Evolutionary conservation across 2,888 invertebrate genomes (phyloP).

Genomic region (Mesopsocus fuscifrons): DNA sequence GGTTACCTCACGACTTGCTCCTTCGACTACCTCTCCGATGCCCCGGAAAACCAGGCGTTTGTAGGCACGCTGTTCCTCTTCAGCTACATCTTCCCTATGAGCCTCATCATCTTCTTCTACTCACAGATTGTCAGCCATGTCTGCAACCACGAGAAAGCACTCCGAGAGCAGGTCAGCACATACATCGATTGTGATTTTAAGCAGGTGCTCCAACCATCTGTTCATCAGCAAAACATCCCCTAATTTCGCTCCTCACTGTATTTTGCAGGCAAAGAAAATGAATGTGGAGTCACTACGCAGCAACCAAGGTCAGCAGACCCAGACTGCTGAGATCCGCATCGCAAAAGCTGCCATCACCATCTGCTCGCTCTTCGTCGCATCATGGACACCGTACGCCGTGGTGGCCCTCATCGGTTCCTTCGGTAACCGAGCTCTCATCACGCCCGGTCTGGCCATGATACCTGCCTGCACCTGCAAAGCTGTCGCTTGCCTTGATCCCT

Average conservation of each 20-base stretch:
- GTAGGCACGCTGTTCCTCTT: constrained; percentile 56
- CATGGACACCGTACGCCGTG: constrained; percentile 83
- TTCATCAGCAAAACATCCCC: no score
- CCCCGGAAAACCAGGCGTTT: constrained; percentile 59
- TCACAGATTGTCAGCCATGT: constrained; percentile 75
- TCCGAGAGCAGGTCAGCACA: constrained; percentile 38
- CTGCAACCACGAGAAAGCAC: constrained; percentile 66
- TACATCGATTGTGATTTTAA: constrained; percentile 3
- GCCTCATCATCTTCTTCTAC: constrained; percentile 62
- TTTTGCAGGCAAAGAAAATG: constrained; percentile 85
- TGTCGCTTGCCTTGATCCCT: constrained; percentile 82
- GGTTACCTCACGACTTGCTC: constrained; percentile 75
- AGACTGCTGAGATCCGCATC: constrained; percentile 67
- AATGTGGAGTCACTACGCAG: constrained; percentile 67
- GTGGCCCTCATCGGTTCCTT: constrained; percentile 65
- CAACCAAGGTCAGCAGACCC: constrained; percentile 41
- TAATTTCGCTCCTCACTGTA: no score
- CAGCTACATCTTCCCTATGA: constrained; percentile 59
- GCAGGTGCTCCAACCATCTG: no score
- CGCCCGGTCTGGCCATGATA: constrained; percentile 49
- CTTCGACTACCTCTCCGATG: constrained; percentile 64
- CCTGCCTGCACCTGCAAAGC: constrained; percentile 73
- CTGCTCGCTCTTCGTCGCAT: constrained; percentile 64
- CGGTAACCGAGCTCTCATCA: constrained; percentile 38
- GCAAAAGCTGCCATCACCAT: constrained; percentile 78